Evolutionary conservation across 2,888 invertebrate genomes (phyloP), one percentile per base, ranked within the genome.

Genomic region (Labia minor): DNA sequence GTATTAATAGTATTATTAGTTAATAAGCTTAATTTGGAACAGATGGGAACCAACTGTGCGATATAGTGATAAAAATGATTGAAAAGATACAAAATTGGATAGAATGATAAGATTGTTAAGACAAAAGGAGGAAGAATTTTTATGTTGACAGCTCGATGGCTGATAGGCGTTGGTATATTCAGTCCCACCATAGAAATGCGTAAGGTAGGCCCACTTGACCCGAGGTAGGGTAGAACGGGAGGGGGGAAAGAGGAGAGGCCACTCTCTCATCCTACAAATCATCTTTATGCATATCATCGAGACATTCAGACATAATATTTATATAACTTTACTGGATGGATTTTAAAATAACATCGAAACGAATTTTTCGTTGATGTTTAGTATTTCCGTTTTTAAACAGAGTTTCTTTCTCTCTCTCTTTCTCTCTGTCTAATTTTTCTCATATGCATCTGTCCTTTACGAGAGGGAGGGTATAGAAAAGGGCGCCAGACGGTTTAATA

Each of bases 281-380:
- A 49, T 49, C 49, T 49, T 49, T 49, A 49, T 49, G 49, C 49
- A 49, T 49, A 49, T 49, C 49, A 10, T 14, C 49, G 49, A 49
- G 49, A 49, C 49, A 16, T 49, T 49, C 49, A 49, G 49, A 49
- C 49, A 49, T 49, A 49, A 49, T 49, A 49, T 49, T 49, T 49
- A 49, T 49, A 49, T 49, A 49, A 49, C 49, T 49, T 49, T 49
- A 14, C 49, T 49, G 49, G 49, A 49, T 49, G 49, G 49, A 49
- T 49, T 49, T 49, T 49, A 49, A 49, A 49, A 49, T 49, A 49
- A 49, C 49, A 49, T 49, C 49, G 49, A 49, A 49, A 49, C 49
- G 49, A 49, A 49, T 49, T 49, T 49, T 49, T 49, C 49, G 49
- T 49, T 49, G 49, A 49, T 49, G 49, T 49, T 49, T 49, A 49